Percentiles rank a stretch among this genome's conserved stretches.
Conservation (phyloP, 2,797 vertebrate genomes). For the Glossophaga mutica region DNA sequence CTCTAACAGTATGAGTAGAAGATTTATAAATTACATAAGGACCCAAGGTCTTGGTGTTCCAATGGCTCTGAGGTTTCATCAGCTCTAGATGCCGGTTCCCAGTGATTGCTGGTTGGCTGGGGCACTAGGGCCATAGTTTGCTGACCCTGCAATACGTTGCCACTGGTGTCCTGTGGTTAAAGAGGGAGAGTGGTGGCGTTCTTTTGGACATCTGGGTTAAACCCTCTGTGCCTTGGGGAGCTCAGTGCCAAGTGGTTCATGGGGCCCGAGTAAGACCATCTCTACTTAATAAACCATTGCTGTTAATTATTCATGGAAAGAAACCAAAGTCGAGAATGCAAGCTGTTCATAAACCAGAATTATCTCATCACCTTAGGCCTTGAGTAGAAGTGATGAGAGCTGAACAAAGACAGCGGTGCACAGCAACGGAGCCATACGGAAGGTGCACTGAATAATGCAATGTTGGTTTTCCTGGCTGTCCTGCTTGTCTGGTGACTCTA, state of each 20-base stretch:
- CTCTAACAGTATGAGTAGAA: background rate
- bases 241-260: background rate
- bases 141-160: background rate
- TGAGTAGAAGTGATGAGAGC: background rate
- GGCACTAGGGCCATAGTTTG: background rate
- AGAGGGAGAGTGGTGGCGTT: background rate
- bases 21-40: background rate
- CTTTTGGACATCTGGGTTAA: background rate
- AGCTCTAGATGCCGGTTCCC: background rate
- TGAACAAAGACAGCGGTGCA: background rate
- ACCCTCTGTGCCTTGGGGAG: background rate
- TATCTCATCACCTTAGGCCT: background rate
- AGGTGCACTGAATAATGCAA: background rate
- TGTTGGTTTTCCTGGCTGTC: background rate
- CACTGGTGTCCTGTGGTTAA: background rate
- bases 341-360: background rate
- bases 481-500: background rate
- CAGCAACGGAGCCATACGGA: background rate
- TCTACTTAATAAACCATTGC: constrained; percentile 36
- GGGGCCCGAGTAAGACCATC: background rate
- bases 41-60: background rate
- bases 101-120: background rate
- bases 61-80: background rate
- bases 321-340: background rate
- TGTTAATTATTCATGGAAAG: constrained; percentile 26